phyloP scores from a whole-genome alignment of 1,140 invertebrate genomes.

The Adelges cooleyi region DNA sequence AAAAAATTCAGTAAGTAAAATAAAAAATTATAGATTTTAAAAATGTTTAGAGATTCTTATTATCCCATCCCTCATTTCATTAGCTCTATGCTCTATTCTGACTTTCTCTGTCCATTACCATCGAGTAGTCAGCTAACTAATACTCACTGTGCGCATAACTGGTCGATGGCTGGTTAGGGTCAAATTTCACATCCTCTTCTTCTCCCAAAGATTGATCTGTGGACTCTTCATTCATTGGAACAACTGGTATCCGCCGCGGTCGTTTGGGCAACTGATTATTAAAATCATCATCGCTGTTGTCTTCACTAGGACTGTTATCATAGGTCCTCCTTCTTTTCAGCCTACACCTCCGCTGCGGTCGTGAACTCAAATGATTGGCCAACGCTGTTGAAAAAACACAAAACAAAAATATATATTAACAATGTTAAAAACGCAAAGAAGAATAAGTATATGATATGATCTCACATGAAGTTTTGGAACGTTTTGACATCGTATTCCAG shows the following conservation, averaged over 20 bases:
- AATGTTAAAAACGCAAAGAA: too few relatives aligned
- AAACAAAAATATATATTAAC: not conserved
- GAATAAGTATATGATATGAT: not conserved
- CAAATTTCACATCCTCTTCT: constrained; percentile 19
- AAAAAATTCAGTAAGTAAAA: too few relatives aligned
- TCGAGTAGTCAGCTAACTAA: too few relatives aligned
- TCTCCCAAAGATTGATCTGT: constrained; percentile 1
- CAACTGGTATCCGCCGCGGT: not conserved
- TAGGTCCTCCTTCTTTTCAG: constrained; percentile 5
- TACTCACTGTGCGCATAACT: constrained; percentile 26
- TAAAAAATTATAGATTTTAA: too few relatives aligned
- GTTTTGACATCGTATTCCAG: not conserved
- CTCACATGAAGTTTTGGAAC: not conserved
- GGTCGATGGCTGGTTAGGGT: constrained; percentile 24
- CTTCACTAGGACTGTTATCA: constrained; percentile 8
- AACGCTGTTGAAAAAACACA: not conserved
- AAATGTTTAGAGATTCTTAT: too few relatives aligned
- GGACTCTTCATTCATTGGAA: constrained; percentile 3
- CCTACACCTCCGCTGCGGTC: constrained; percentile 13
- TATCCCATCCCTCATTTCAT: too few relatives aligned
- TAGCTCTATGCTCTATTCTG: too few relatives aligned
- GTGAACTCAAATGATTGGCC: constrained; percentile 12
- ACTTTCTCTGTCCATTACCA: too few relatives aligned
- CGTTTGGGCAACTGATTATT: not conserved
- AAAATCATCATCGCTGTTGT: constrained; percentile 17